Percentiles rank a stretch among this genome's conserved stretches.
phyloP scores from a whole-genome alignment of 2,797 vertebrate species.

The Ibycter americanus region DNA sequence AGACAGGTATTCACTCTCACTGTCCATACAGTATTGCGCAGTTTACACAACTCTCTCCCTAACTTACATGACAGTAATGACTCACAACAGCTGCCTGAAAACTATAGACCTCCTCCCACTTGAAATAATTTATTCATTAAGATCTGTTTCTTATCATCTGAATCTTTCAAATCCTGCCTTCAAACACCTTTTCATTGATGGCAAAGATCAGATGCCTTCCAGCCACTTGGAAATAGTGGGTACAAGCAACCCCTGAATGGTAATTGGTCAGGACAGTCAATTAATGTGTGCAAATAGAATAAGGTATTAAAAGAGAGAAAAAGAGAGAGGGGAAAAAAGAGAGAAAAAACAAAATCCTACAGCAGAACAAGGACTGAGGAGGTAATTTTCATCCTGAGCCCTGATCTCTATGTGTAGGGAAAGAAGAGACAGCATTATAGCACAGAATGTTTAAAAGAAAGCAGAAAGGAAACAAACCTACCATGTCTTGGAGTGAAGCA shows the following conservation, averaged over 20 bases:
- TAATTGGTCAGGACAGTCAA: background rate
- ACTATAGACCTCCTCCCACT: background rate
- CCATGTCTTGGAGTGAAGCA: background rate
- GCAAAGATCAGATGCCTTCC: background rate
- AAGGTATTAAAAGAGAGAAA: background rate
- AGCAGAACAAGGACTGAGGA: background rate
- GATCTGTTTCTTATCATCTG: background rate
- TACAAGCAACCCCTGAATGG: background rate
- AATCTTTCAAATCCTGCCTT: background rate
- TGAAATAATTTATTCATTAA: background rate
- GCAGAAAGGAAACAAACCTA: background rate
- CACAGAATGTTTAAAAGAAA: background rate
- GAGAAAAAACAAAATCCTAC: background rate
- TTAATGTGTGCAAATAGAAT: background rate
- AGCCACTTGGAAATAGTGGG: background rate
- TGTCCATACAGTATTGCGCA: background rate
- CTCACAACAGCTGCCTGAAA: background rate
- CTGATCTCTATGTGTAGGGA: background rate
- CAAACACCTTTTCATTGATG: background rate
- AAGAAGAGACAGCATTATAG: background rate
- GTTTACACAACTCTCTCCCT: background rate
- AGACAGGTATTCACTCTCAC: background rate
- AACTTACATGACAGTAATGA: background rate
- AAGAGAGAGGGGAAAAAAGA: background rate
- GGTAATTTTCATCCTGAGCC: background rate